A percentile compares a stretch with the other conserved stretches of the same genome.
Conservation (phyloP, 2,797 vertebrate genomes). For the Columba guinea region DNA sequence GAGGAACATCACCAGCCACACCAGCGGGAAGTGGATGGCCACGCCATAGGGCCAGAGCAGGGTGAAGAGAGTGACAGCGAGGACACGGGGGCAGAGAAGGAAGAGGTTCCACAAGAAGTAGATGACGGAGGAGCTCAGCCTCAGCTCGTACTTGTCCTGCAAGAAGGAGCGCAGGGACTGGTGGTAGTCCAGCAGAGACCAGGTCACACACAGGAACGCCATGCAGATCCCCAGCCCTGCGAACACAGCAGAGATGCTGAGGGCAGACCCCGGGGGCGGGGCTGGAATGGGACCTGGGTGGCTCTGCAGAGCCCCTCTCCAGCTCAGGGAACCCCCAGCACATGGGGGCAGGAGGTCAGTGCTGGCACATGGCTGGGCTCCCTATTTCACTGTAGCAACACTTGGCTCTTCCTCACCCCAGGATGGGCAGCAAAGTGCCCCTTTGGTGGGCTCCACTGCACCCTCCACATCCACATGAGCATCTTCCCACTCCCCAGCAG, state of each 20-base stretch:
- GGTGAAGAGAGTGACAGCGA: constrained; percentile 83
- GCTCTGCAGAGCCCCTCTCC: background rate
- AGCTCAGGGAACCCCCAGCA: background rate
- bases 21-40: constrained; percentile 79
- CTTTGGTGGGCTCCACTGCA: background rate
- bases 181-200: constrained; percentile 93
- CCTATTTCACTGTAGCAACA: background rate
- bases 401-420: background rate
- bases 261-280: no score
- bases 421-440: background rate
- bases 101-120: constrained; percentile 97
- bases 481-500: no score
- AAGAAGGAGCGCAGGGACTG: constrained; percentile 91
- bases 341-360: accelerated
- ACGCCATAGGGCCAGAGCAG: constrained; percentile 78
- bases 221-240: constrained; percentile 82
- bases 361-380: accelerated
- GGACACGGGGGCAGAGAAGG: constrained; percentile 87
- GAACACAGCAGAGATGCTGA: background rate
- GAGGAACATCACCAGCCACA: constrained; percentile 83
- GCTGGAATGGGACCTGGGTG: accelerated
- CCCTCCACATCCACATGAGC: background rate
- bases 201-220: constrained; percentile 75
- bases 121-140: constrained; percentile 76
- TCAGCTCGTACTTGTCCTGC: constrained; percentile 82